Base-by-base conservation (phyloP, 2,888 invertebrate genomes). In the Acleris literana region DNA sequence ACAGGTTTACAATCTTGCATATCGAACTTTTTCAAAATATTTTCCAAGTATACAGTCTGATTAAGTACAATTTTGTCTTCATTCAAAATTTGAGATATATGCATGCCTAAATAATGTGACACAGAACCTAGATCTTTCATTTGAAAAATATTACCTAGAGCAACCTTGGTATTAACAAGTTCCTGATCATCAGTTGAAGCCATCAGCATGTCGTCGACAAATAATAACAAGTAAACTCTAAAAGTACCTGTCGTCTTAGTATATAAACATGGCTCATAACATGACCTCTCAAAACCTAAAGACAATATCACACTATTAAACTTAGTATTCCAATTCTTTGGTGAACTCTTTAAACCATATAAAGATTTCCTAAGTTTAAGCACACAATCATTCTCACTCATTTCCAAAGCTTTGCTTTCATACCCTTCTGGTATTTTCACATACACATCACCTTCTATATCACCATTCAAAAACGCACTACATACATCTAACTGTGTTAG, bases 401-500 rank as follows among this genome's bases (percentile, higher is more conserved):
- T 6, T 48, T 48, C 18, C 18, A 48, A 48, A 11, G 9, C 18
- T 18, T 48, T 18, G 17, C n/a, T 48, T n/a, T n/a, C 18, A 20
- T 18, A 9, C 18, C 20, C 48, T 48, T 48, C 48, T n/a, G 48
- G 48, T 18, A 48, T 18, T 18, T 17, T 11, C 18, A 48, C 18
- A 48, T 48, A 48, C 18, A 18, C 48, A 48, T 48, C 48, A 18
- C 48, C 48, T 48, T 48, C 48, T 48, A 48, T 18, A 48, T 49
- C 49, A 49, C 49, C 49, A 49, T 49, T 49, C 49, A 49, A 11
- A 49, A 49, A 49, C 3, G 20, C 20, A 49, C 49, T 49, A 20
- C 49, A 49, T 18, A 49, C 49, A 49, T 49, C 49, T 49, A 49
- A 49, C 49, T 49, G 20, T 49, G 49, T 20, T 49, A 49, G 3